A percentile compares a stretch with the other conserved stretches of the same genome.
phyloP scores from a whole-genome alignment of 2,113 vertebrate genomes.

The Pangasianodon gigas region DNA sequence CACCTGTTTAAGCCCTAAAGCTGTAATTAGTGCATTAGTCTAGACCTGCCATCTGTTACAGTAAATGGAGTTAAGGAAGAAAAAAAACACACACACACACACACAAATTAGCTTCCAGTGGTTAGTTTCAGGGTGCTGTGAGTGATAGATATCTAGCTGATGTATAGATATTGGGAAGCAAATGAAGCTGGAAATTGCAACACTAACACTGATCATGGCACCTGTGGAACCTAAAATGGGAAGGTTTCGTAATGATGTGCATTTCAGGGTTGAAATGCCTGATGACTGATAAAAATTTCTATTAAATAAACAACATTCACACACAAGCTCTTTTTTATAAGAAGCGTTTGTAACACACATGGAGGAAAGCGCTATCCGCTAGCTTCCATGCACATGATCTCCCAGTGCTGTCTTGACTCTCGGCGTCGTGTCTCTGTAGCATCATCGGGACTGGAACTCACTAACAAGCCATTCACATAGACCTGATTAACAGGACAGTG shows the following conservation, averaged over 20 bases:
- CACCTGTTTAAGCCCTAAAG: constrained; percentile 43
- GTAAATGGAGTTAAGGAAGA: constrained; percentile 34
- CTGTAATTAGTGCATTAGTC: constrained; percentile 41
- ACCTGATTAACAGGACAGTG: no score
- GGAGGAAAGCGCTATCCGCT: no score
- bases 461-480: no score
- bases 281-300: no score
- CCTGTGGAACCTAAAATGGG: not conserved
- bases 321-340: no score
- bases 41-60: constrained; percentile 40
- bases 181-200: not conserved
- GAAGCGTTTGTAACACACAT: no score
- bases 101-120: constrained; percentile 19
- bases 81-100: not conserved
- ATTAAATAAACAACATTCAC: no score
- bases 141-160: not conserved
- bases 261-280: no score
- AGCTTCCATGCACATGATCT: no score
- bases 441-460: not conserved
- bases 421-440: no score
- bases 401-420: no score
- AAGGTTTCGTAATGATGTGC: not conserved
- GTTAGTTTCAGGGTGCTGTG: not conserved
- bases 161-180: not conserved
- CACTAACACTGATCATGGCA: not conserved